Conservation (phyloP, 1,140 invertebrate genomes). For the Fopius arisanus region DNA sequence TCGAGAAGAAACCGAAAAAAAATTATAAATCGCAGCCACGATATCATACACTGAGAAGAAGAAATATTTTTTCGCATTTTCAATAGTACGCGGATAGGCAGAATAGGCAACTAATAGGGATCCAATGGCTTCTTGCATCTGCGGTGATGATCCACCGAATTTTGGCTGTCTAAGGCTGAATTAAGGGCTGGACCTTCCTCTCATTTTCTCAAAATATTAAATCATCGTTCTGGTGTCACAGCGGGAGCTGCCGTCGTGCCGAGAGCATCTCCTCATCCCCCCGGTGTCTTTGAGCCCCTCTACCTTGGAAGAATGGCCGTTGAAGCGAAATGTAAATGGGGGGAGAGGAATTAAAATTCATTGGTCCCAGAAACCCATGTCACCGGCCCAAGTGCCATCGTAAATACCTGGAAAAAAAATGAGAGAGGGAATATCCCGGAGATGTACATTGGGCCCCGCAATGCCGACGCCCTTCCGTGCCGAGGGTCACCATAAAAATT, state of each 20-base stretch:
- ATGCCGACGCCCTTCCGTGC: conserved; percentile 36
- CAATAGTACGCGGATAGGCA: no score
- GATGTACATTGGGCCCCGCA: background rate
- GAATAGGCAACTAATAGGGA: background rate
- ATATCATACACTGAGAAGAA: no score
- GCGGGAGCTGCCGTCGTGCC: conserved; percentile 51
- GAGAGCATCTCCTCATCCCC: conserved; percentile 9
- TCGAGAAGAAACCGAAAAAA: no score
- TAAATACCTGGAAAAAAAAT: conserved; percentile 57
- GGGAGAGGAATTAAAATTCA: conserved; percentile 64
- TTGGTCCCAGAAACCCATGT: conserved; percentile 64
- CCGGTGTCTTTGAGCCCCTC: background rate
- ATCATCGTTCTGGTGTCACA: conserved; percentile 63
- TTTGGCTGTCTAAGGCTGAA: conserved; percentile 46
- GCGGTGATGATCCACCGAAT: conserved; percentile 44
- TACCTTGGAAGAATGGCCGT: conserved; percentile 21
- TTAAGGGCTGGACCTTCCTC: conserved; percentile 55
- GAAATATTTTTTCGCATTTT: no score
- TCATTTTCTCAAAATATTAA: conserved; percentile 65
- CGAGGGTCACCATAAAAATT: conserved; percentile 58
- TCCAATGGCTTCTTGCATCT: conserved; percentile 17
- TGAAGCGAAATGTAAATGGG: conserved; percentile 21
- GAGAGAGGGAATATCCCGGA: background rate
- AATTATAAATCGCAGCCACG: no score
- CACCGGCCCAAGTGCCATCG: conserved; percentile 62